Conservation (phyloP, 2,113 vertebrate genomes). For the Jaculus jaculus region DNA sequence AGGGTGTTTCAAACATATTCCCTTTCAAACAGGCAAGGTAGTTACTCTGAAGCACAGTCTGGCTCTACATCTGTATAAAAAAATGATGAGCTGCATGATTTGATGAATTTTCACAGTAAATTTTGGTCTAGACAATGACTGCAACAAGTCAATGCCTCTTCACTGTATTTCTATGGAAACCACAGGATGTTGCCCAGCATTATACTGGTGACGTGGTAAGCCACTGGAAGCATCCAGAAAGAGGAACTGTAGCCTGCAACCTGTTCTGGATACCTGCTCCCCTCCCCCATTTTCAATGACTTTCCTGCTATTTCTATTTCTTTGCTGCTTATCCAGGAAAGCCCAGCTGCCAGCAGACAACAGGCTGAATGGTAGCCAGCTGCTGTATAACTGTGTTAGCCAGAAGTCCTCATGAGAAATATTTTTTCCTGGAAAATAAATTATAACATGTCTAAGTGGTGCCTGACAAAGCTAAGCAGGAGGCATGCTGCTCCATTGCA, state of each 20-base stretch:
- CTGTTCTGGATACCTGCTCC: background rate
- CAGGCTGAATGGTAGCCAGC: conserved; percentile 86
- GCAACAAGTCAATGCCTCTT: background rate
- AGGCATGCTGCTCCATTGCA: conserved; percentile 87
- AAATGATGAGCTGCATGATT: background rate
- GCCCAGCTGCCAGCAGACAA: conserved; percentile 82
- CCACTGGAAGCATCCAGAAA: background rate
- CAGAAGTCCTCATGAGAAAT: conserved; percentile 88
- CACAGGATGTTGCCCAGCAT: background rate
- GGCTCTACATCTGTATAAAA: background rate
- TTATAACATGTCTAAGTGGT: conserved; percentile 91
- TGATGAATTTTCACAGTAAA: background rate
- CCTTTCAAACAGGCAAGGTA: background rate
- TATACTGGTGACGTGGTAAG: background rate
- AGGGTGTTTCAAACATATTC: background rate
- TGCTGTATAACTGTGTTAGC: conserved; percentile 90
- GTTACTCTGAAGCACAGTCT: background rate
- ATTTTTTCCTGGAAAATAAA: conserved; percentile 89
- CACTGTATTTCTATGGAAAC: background rate
- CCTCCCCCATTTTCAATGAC: background rate
- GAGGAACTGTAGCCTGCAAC: background rate
- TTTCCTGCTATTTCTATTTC: conserved; percentile 28
- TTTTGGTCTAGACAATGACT: background rate
- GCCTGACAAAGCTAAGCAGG: conserved; percentile 90
- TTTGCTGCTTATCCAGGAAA: conserved; percentile 76